Evolutionary conservation across 2,888 invertebrate species (phyloP).

Genomic region (Drosophila quinaria): DNA sequence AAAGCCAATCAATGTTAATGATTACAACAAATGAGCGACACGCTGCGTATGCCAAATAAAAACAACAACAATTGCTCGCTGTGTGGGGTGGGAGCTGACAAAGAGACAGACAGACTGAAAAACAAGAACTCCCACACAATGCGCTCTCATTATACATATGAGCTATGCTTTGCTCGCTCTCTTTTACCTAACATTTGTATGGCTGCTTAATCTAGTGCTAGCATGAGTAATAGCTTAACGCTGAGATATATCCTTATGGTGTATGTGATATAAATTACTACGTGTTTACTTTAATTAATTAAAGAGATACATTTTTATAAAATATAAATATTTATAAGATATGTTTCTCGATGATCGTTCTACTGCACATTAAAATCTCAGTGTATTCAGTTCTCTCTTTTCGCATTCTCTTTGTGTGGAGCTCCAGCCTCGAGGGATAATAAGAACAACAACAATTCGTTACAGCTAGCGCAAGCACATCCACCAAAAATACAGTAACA

Average conservation of each 20-base stretch:
- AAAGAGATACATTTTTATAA: background rate
- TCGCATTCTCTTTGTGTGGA: constrained; percentile 23
- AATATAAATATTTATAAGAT: background rate
- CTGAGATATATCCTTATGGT: background rate
- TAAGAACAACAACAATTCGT: constrained; percentile 22
- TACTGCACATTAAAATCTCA: constrained; percentile 5
- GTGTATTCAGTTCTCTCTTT: constrained; percentile 26
- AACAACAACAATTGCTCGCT: constrained; percentile 43
- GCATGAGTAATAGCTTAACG: background rate
- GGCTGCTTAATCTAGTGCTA: constrained; percentile 35
- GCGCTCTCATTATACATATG: constrained; percentile 26
- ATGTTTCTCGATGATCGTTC: constrained; percentile 20
- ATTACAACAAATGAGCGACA: constrained; percentile 60
- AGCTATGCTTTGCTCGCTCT: constrained; percentile 1
- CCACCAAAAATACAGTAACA: constrained; percentile 50
- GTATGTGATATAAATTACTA: background rate
- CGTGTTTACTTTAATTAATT: background rate
- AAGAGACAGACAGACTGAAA: constrained; percentile 4
- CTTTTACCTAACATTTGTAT: constrained; percentile 33
- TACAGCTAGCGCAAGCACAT: constrained; percentile 30
- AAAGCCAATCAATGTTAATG: constrained; percentile 64
- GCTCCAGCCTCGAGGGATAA: constrained; percentile 27
- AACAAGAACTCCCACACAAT: constrained; percentile 47
- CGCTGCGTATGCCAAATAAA: constrained; percentile 56
- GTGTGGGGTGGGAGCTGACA: constrained; percentile 37